phyloP scores from a whole-genome alignment of 2,888 invertebrate species.

The Tetragonisca angustula region DNA sequence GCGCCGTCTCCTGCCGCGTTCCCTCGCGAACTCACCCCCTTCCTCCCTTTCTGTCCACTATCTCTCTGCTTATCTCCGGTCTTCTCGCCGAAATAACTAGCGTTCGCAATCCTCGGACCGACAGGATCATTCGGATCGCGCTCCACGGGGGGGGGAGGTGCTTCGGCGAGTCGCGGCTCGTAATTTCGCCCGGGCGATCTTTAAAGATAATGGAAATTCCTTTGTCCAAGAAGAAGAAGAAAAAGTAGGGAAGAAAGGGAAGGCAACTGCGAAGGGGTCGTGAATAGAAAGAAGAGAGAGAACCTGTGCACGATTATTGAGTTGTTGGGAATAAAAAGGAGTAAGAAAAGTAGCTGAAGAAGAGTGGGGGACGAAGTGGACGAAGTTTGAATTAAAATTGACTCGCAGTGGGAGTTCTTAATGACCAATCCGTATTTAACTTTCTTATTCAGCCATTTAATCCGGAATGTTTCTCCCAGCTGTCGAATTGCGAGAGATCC shows the following conservation, averaged over 20 bases:
- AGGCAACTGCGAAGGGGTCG: background rate
- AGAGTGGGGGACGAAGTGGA: background rate
- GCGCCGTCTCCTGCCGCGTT: constrained; percentile 61
- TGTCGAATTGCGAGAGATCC: background rate
- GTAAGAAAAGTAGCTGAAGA: background rate
- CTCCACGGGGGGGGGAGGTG: constrained; percentile 8
- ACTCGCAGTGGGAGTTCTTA: background rate
- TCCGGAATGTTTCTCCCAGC: background rate
- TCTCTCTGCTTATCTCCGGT: constrained; percentile 38
- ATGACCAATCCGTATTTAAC: background rate
- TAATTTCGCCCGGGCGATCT: constrained; percentile 50
- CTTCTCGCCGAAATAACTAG: constrained; percentile 47
- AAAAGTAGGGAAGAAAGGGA: background rate
- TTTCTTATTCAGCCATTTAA: background rate
- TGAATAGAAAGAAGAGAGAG: constrained; percentile 14
- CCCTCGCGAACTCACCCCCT: constrained; percentile 36
- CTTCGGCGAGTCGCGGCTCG: constrained; percentile 45
- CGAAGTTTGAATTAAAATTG: constrained; percentile 11
- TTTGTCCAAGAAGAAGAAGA: background rate
- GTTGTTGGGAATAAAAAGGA: background rate
- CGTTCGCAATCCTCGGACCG: constrained; percentile 59
- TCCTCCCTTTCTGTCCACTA: constrained; percentile 22
- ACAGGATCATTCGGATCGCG: constrained; percentile 56
- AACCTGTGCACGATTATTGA: constrained; percentile 10
- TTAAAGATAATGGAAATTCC: constrained; percentile 54